These are phyloP conservation scores for Anoplius nigerrimus DNA, from an alignment of 2,888 invertebrate genomes.

Conservation along the genomic window DNA sequence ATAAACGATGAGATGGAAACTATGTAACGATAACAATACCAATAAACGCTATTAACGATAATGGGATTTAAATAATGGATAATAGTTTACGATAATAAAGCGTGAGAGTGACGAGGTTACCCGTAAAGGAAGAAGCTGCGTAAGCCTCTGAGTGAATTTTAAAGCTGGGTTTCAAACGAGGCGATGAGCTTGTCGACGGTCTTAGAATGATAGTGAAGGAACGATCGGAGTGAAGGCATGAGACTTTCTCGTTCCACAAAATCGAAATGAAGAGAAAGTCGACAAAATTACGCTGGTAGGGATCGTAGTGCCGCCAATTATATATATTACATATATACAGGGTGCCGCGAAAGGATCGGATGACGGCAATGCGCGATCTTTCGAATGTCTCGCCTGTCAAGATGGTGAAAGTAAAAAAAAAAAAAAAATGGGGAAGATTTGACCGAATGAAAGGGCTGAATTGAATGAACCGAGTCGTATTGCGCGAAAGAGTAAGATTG, in stretches of 20 bases:
- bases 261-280: too few relatives aligned
- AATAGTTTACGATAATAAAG: constrained; percentile 39
- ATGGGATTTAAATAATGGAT: constrained; percentile 10
- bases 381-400: constrained; percentile 47
- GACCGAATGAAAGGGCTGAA: too few relatives aligned
- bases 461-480: too few relatives aligned
- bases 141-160: neutral
- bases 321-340: constrained; percentile 38
- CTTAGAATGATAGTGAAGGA: constrained; percentile 7
- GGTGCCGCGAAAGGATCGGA: constrained; percentile 39
- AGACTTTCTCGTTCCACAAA: constrained; percentile 1
- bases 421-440: too few relatives aligned
- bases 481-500: too few relatives aligned
- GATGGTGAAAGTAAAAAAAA: too few relatives aligned
- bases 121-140: neutral
- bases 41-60: constrained; percentile 18
- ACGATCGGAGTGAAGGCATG: neutral
- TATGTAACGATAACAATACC: constrained; percentile 17
- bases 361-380: constrained; percentile 46
- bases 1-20: constrained; percentile 22
- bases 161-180: neutral
- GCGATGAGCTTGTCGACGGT: too few relatives aligned
- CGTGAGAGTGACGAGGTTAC: constrained; percentile 31
- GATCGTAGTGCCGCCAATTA: constrained; percentile 37
- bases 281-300: constrained; percentile 40